Base-by-base conservation (phyloP, 1,140 invertebrate genomes). In the Heliothis subflexa region DNA sequence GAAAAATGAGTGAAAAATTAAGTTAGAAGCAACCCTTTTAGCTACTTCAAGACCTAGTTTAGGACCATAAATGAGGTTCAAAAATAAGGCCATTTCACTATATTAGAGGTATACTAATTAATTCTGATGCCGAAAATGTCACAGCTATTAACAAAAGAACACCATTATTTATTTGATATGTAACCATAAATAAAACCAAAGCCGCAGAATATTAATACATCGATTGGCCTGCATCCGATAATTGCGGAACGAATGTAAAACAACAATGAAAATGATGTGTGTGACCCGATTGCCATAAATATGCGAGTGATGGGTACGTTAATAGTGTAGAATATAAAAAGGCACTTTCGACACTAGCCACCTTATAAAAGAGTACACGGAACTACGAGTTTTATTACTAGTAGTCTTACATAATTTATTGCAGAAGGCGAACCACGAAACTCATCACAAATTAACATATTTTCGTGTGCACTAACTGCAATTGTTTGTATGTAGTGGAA, bases 271-370 rank as follows among this genome's bases (percentile, higher is more conserved):
- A 40, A 54, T 71, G 68, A 71, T 71, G 68, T 40, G 52, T 55
- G n/a, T 47, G 68, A 71, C 66, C 66, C 33, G 47, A 25, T 71
- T 54, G 28, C 61, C 55, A 79, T 79, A 79, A 73, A 62, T 54
- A 70, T 54, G 55, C 61, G 45, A 54, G 78, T 57, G 73, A 79
- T 79, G 57, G 70, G 59, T 33, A 52, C 25, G 33, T n/a, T 47
- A 73, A 47, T 54, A 52, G 70, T 45, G 59, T 33, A 5, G 78
- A 79, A 79, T 79, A 64, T 61, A 73, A 79, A 79, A 71, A 68
- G 16, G 45, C 55, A 59, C 55, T 78, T 78, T 61, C 66, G 52
- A 70, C 66, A 71, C 50, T 70, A 78, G 64, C 76, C 50, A 71
- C 54, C 40, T 57, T 78, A 78, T 21, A 71, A 70, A 68, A 50